A percentile compares a stretch with the other conserved stretches of the same genome.
Conservation (phyloP, 2,797 vertebrate genomes). For the Sebastes oblongus region DNA sequence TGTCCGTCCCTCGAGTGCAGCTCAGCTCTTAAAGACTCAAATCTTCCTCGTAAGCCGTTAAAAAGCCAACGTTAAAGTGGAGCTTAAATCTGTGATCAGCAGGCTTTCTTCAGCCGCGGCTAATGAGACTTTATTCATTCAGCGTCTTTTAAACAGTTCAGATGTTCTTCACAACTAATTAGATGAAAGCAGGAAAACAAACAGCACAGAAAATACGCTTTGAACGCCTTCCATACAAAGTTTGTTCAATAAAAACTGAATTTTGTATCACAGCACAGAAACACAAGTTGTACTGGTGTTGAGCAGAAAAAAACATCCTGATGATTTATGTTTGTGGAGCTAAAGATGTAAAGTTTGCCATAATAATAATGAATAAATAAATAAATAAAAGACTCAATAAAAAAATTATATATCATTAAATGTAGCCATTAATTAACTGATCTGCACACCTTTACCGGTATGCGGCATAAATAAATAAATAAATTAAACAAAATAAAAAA, state of each 20-base stretch:
- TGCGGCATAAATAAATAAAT: no score
- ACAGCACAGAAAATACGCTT: background rate
- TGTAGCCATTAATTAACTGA: no score
- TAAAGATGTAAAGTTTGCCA: no score
- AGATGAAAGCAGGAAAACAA: background rate
- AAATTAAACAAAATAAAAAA: no score
- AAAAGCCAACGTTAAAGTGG: slow-evolving; percentile 22
- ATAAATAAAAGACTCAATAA: no score
- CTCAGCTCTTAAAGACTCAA: slow-evolving; percentile 20
- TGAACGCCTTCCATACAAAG: background rate
- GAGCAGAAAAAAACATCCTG: background rate
- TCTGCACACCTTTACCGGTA: no score
- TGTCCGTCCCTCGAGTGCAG: background rate
- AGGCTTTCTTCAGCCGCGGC: background rate
- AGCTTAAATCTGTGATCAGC: slow-evolving; percentile 24
- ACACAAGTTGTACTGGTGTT: no score
- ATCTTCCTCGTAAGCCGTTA: slow-evolving; percentile 31
- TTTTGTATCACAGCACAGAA: no score
- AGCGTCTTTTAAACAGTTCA: background rate
- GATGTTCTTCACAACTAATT: background rate
- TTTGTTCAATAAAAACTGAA: background rate
- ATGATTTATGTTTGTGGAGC: background rate
- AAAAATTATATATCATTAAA: no score
- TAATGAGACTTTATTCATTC: slow-evolving; percentile 17
- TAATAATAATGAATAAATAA: no score